Evolutionary conservation across 2,797 vertebrate genomes (phyloP), one percentile per base, ranked within the genome.

Genomic region (Taenioides sp.): DNA sequence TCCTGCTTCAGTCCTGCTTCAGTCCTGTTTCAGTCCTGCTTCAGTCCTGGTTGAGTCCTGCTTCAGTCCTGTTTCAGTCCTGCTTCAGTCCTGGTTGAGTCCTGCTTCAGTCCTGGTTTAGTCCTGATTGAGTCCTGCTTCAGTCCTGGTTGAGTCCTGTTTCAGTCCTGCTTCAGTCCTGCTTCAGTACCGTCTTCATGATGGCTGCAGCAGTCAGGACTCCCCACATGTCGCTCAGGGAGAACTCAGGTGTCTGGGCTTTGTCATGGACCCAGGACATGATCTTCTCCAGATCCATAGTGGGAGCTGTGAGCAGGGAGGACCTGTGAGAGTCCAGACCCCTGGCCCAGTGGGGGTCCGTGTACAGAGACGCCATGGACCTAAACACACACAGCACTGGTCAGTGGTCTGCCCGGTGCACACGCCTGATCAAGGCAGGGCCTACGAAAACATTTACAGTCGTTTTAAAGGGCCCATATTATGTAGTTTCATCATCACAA

Each of bases 191-290:
- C 80, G 86, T 84, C 23, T 87, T 90, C 85, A 87, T 89, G 66
- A 84, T 31, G 6, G 61, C 73, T 25, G 76, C 83, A 16, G 85
- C 76, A 25, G 77, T 89, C 2, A 89, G 18, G 12, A 84, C 50
- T 1, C 80, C 90, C 88, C 84, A 91, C 65, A 88, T n/a, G 11
- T 91, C 85, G 2, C 65, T 14, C 14, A 90, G 83, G 22, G 77
- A 86, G 78, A 84, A 86, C 34, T 75, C 0, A 17, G 81, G 70
- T 7, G 77, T 80, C 65, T 75, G 50, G 0, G 69, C 47, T 1
- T n/a, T 72, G 1, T 83, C 31, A 0, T 1, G 5, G 71, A 90
- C 25, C 90, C 87, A 90, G 28, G 16, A 47, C 72, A 83, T 17
- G 14, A 22, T 68, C 25, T 76, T 22, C 10, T 61, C 40, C 27